phyloP scores from a whole-genome alignment of 2,888 invertebrate species.

The Drosophila flavopinicola region DNA sequence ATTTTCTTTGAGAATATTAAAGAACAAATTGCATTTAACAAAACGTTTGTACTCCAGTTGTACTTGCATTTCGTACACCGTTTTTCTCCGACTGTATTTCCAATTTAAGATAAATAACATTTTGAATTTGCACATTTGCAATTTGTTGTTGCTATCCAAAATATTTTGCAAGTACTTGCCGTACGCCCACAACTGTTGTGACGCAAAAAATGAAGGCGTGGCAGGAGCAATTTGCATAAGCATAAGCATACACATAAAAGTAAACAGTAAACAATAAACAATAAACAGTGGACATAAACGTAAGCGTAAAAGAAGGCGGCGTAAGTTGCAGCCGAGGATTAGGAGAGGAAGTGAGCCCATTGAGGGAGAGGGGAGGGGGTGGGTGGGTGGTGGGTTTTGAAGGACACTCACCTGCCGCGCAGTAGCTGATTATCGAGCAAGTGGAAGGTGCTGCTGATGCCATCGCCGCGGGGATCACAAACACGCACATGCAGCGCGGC shows the following conservation, averaged over 20 bases:
- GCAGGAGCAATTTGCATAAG: conserved; percentile 6
- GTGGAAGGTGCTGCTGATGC: conserved; percentile 86
- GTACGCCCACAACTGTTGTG: background rate
- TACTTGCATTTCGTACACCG: too few relatives aligned
- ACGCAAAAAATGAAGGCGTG: background rate
- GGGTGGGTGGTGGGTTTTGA: background rate
- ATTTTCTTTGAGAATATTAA: too few relatives aligned
- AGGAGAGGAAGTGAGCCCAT: background rate
- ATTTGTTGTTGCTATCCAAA: too few relatives aligned
- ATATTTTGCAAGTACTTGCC: background rate
- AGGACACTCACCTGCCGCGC: conserved; percentile 85
- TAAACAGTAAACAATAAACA: conserved; percentile 8
- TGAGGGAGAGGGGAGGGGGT: background rate
- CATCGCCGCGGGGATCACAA: conserved; percentile 87
- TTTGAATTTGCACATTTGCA: too few relatives aligned
- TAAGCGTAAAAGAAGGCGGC: conserved; percentile 11
- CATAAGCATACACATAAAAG: conserved; percentile 13
- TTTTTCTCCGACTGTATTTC: too few relatives aligned
- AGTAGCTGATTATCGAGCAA: conserved; percentile 86
- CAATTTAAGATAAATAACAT: background rate
- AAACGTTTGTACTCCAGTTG: too few relatives aligned
- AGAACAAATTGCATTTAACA: too few relatives aligned
- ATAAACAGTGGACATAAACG: conserved; percentile 10
- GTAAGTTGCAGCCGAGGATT: conserved; percentile 27
- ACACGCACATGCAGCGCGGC: conserved; percentile 86